Conservation (phyloP, 2,113 vertebrate species). For the Chroicocephalus ridibundus region DNA sequence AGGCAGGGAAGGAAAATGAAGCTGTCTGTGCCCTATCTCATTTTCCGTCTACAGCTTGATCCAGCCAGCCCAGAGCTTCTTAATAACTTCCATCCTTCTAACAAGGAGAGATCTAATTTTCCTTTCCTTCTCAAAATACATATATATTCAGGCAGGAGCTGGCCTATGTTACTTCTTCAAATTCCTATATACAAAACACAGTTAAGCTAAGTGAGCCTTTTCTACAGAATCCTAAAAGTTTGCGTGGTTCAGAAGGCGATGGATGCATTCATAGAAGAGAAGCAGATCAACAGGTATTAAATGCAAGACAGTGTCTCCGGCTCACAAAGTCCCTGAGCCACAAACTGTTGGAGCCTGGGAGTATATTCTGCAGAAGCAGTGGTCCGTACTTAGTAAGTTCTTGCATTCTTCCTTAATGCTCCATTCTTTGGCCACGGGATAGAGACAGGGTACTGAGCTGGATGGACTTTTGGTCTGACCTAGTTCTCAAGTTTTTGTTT, state of each 20-base stretch:
- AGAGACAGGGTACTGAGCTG: not conserved
- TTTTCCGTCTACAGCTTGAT: not conserved
- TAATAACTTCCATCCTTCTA: not conserved
- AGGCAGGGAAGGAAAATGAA: not conserved
- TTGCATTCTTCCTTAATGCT: not conserved
- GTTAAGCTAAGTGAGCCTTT: not conserved
- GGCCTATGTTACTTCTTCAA: not conserved
- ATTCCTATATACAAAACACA: not conserved
- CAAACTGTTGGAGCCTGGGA: not conserved
- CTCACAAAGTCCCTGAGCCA: not conserved
- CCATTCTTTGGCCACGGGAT: not conserved
- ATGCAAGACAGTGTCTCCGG: not conserved
- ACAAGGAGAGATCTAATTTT: not conserved
- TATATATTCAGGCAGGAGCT: not conserved
- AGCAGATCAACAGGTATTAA: not conserved
- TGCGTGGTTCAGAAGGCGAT: not conserved
- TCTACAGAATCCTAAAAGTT: not conserved
- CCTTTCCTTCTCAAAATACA: not conserved
- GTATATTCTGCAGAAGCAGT: not conserved
- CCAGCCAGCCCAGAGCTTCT: not conserved
- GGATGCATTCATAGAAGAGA: not conserved
- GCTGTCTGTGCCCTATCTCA: not conserved
- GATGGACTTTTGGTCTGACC: not conserved
- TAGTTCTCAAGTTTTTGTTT: not conserved
- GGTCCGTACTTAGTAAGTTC: not conserved